Evolutionary conservation across 2,797 vertebrate species (phyloP), one percentile per base, ranked within the genome.

Genomic region (Erethizon dorsatum): DNA sequence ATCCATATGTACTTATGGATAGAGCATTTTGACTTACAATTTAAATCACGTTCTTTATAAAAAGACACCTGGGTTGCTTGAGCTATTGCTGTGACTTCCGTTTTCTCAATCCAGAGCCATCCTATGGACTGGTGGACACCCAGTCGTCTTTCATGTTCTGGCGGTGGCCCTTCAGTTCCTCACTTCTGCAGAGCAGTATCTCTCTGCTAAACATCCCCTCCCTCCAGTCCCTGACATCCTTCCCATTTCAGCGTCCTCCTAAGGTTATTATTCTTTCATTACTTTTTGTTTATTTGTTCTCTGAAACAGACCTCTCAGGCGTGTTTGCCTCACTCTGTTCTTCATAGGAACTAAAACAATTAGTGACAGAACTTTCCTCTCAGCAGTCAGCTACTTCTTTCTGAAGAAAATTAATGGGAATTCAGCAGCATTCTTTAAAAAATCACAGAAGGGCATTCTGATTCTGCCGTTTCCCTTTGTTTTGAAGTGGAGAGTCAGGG

Each of bases 401-500:
- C 63, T 79, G n/a, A 37, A 88, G 54, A 28, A 65, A 91, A 91
- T 73, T 59, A 88, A 63, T n/a, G 31, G 22, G 1, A 47, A 80
- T 54, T 57, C 82, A 56, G 24, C 1, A 1, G 45, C 11, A 77
- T 15, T 31, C 45, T 57, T 83, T 87, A 17, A 17, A 83, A 73
- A 78, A 12, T 52, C 13, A 17, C 26, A 33, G 50, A 37, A 80
- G n/a, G 18, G 13, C 57, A 41, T 12, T 45, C 14, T 22, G 6
- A 82, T 45, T 61, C 78, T 56, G 31, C 54, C 79, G 9, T 59
- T 59, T 24, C 22, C 14, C 26, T 56, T 56, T 41, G 54, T 78
- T 73, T 17, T 83, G 31, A 93, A 83, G 69, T 61, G 54, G 26
- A 92, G 92, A 90, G 63, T 54, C 57, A 82, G 82, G 17, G 14